These are phyloP conservation scores for Acanthisitta chloris DNA, from an alignment of 2,113 vertebrate species.

Conservation along the genomic window DNA sequence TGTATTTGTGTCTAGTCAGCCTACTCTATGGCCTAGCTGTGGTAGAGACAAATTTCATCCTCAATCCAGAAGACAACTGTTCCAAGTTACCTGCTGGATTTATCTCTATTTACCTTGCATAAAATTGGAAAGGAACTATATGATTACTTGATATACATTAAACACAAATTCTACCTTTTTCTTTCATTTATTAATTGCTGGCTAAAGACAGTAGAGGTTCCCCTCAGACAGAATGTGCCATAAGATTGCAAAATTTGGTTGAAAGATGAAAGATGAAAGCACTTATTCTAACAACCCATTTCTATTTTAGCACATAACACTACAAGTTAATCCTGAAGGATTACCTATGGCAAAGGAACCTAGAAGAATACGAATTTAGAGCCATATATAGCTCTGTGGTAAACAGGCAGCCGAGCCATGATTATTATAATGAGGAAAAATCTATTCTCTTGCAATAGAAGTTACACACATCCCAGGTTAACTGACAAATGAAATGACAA, in stretches of 20 bases:
- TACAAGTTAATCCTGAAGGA: not conserved
- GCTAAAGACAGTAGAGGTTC: not conserved
- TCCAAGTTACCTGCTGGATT: conserved; percentile 4
- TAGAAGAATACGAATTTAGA: not conserved
- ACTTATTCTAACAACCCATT: not conserved
- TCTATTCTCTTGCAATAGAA: not conserved
- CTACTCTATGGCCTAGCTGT: not conserved
- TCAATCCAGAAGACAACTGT: not conserved
- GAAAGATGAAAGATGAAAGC: conserved; percentile 14
- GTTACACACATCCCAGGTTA: not conserved
- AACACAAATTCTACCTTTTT: conserved; percentile 57
- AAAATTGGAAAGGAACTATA: conserved; percentile 23
- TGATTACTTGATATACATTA: conserved; percentile 22
- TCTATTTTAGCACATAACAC: not conserved
- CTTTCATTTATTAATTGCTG: conserved; percentile 45
- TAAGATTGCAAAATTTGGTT: not conserved
- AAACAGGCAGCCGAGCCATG: not conserved
- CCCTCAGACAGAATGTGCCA: not conserved
- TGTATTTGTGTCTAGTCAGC: not conserved
- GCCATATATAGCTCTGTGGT: not conserved
- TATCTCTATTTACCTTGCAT: conserved; percentile 32
- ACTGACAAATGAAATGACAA: not conserved
- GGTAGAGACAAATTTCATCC: not conserved
- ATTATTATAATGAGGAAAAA: not conserved
- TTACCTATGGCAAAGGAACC: not conserved